These are phyloP conservation scores for Atta texana DNA, from an alignment of 1,140 invertebrate species.

Conservation along the genomic window DNA sequence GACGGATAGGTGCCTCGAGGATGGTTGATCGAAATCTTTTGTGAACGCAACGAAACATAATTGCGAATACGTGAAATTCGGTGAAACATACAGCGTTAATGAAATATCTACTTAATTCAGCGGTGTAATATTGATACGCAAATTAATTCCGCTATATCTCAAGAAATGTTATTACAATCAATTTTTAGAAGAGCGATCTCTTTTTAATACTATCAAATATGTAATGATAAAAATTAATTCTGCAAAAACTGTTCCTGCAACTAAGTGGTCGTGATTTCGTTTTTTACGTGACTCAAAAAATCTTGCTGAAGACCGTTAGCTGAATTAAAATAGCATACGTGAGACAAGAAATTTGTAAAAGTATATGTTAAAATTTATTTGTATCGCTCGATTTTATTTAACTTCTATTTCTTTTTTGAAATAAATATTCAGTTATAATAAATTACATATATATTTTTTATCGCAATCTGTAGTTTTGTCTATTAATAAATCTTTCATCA, in stretches of 20 bases:
- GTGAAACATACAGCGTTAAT: not conserved
- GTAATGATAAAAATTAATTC: not conserved
- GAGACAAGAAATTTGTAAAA: not conserved
- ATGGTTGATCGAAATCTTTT: slow-evolving; percentile 22
- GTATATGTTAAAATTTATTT: not conserved
- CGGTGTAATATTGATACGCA: not conserved
- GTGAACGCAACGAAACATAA: slow-evolving; percentile 31
- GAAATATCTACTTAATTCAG: not conserved
- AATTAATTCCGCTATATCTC: not conserved
- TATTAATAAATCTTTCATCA: slow-evolving; percentile 15
- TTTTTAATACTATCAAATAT: not conserved
- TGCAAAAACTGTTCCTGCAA: not conserved
- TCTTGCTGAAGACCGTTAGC: not conserved
- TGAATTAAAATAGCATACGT: not conserved
- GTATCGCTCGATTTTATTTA: not conserved
- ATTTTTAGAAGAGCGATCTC: not conserved
- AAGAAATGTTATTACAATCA: not conserved
- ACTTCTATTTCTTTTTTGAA: not conserved
- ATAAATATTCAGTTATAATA: not conserved
- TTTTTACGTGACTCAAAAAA: slow-evolving; percentile 9
- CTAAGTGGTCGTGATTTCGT: not conserved
- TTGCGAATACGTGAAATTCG: slow-evolving; percentile 10
- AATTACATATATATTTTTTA: not conserved
- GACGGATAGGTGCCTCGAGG: slow-evolving; percentile 8
- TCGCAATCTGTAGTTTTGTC: not conserved